Conservation (phyloP, 2,797 vertebrate species). For the Anguilla megastoma region DNA sequence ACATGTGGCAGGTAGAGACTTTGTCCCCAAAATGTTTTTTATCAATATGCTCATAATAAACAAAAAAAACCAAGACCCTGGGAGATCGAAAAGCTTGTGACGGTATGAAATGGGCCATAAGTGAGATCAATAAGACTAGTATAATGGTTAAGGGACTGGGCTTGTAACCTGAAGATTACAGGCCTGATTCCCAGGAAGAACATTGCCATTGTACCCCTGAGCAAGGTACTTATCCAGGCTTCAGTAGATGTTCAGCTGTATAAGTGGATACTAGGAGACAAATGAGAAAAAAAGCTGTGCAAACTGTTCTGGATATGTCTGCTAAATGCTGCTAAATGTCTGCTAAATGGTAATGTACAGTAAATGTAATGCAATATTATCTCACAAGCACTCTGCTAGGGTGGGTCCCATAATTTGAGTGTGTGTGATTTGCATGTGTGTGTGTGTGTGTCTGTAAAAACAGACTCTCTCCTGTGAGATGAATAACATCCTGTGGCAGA, state of each 20-base stretch:
- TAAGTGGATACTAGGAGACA: neutral
- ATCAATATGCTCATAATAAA: neutral
- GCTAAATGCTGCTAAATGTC: neutral
- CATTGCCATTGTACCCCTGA: neutral
- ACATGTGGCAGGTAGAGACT: neutral
- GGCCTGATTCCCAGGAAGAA: neutral
- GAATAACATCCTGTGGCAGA: no score
- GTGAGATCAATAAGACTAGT: neutral
- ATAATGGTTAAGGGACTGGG: neutral
- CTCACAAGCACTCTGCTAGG: neutral
- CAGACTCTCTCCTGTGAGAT: no score
- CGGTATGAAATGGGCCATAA: neutral
- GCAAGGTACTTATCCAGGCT: neutral
- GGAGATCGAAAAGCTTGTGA: neutral
- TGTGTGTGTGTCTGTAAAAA: neutral
- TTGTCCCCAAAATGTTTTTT: neutral
- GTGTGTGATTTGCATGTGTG: neutral
- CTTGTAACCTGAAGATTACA: neutral
- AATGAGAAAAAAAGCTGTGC: neutral
- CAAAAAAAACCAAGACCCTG: neutral
- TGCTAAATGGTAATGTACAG: neutral
- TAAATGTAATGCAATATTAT: neutral
- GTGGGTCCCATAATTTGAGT: neutral
- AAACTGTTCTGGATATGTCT: neutral
- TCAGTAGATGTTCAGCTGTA: neutral